These are phyloP conservation scores for Exephanes ischioxanthus DNA, from an alignment of 2,888 invertebrate genomes.

Conservation along the genomic window DNA sequence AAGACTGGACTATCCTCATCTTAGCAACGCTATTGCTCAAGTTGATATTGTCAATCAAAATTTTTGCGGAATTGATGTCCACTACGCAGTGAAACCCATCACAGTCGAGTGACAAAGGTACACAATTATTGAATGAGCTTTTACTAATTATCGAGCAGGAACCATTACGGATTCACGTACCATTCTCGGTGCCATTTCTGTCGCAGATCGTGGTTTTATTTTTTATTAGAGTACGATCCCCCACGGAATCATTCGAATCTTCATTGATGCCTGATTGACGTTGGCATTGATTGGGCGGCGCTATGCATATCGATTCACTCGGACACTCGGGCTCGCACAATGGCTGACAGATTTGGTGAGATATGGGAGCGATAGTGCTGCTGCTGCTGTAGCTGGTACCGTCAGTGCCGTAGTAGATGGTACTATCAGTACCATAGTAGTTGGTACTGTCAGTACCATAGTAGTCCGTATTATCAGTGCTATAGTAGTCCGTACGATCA, in stretches of 20 bases:
- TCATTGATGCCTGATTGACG: conserved; percentile 17
- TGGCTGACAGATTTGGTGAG: conserved; percentile 71
- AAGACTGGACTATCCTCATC: too few species aligned
- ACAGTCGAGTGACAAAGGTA: too few species aligned
- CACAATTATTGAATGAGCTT: neutral
- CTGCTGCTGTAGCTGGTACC: conserved; percentile 2
- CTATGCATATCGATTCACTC: conserved; percentile 80
- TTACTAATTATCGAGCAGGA: too few species aligned
- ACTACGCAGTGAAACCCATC: too few species aligned
- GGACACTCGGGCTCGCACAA: conserved; percentile 85
- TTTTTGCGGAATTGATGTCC: too few species aligned
- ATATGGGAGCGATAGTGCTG: neutral
- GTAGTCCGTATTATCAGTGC: neutral
- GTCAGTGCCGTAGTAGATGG: conserved; percentile 76
- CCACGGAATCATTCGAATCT: conserved; percentile 20
- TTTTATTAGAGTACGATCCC: neutral
- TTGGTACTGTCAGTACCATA: neutral
- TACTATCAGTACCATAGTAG: conserved; percentile 75
- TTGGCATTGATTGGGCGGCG: conserved; percentile 65
- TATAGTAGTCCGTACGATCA: neutral
- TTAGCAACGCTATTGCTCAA: too few species aligned
- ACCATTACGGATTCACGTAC: conserved; percentile 26
- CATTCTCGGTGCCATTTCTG: conserved; percentile 52
- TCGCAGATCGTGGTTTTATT: conserved; percentile 45
- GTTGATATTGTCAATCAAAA: too few species aligned